These are phyloP conservation scores for Hypsopygia costalis DNA, from an alignment of 2,888 invertebrate species.

Conservation along the genomic window DNA sequence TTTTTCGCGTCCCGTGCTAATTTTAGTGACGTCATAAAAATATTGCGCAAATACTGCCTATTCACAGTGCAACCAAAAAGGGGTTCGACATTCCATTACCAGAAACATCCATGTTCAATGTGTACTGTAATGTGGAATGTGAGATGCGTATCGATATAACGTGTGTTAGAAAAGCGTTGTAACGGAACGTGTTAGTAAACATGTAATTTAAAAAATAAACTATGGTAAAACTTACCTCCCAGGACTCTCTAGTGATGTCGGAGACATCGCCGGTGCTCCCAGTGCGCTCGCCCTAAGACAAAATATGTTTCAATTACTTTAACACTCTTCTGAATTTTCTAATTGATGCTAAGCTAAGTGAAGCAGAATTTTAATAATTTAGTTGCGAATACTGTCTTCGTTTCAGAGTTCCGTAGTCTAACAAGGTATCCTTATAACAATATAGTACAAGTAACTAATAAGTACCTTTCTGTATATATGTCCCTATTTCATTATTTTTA, in stretches of 20 bases:
- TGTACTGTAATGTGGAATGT: slow-evolving; percentile 71
- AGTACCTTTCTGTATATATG: no score
- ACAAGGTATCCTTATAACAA: no score
- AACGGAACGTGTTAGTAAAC: slow-evolving; percentile 39
- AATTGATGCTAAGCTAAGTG: no score
- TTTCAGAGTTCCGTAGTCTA: no score
- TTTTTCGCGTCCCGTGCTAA: no score
- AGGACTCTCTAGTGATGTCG: slow-evolving; percentile 92
- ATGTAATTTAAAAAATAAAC: slow-evolving; percentile 13
- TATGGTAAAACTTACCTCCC: slow-evolving; percentile 89
- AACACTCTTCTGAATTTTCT: no score
- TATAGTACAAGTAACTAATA: no score
- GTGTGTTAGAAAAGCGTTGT: slow-evolving; percentile 51
- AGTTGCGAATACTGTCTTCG: no score
- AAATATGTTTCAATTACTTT: no score
- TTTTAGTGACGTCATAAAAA: slow-evolving; percentile 21
- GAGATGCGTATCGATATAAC: slow-evolving; percentile 50
- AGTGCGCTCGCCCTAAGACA: slow-evolving; percentile 75
- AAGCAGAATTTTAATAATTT: no score
- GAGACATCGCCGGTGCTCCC: slow-evolving; percentile 87
- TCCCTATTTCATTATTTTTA: no score
- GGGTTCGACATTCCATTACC: slow-evolving; percentile 20
- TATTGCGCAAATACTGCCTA: slow-evolving; percentile 13
- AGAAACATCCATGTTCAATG: slow-evolving; percentile 57
- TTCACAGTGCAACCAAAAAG: slow-evolving; percentile 24